Percentiles rank a stretch among this genome's conserved stretches.
Evolutionary conservation across 1,140 invertebrate species (phyloP).

Genomic region (Sogatella furcifera): DNA sequence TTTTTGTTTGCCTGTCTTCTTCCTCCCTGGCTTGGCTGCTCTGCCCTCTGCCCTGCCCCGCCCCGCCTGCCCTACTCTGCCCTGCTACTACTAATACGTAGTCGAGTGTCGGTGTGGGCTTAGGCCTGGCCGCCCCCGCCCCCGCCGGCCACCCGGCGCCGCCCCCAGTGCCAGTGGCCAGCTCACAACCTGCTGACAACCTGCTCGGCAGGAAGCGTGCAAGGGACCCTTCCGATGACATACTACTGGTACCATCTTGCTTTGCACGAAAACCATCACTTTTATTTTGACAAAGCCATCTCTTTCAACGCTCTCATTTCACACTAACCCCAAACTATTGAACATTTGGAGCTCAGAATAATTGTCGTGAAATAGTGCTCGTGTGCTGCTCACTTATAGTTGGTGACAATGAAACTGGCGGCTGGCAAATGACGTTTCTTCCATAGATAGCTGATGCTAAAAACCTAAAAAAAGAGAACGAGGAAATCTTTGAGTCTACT

Average conservation of each 20-base stretch:
- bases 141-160: conserved; percentile 37
- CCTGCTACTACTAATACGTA: conserved; percentile 31
- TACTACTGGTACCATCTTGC: conserved; percentile 79
- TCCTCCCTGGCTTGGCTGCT: conserved; percentile 44
- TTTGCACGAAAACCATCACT: conserved; percentile 30
- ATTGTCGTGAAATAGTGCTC: too few species aligned
- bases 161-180: conserved; percentile 52
- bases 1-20: conserved; percentile 37
- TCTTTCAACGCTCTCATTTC: conserved; percentile 33
- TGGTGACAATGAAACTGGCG: too few species aligned
- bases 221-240: conserved; percentile 70
- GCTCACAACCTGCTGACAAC: conserved; percentile 77
- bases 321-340: conserved; percentile 26
- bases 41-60: conserved; percentile 23
- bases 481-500: too few species aligned
- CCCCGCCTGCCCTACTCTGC: conserved; percentile 21
- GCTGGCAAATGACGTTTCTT: too few species aligned
- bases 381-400: too few species aligned
- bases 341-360: too few species aligned
- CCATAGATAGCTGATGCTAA: too few species aligned
- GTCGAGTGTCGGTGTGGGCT: conserved; percentile 29
- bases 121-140: conserved; percentile 29
- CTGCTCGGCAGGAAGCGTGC: conserved; percentile 69
- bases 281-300: conserved; percentile 10
- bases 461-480: too few species aligned